Base-by-base conservation (phyloP, 2,797 vertebrate species). In the Acrossocheilus fasciatus region DNA sequence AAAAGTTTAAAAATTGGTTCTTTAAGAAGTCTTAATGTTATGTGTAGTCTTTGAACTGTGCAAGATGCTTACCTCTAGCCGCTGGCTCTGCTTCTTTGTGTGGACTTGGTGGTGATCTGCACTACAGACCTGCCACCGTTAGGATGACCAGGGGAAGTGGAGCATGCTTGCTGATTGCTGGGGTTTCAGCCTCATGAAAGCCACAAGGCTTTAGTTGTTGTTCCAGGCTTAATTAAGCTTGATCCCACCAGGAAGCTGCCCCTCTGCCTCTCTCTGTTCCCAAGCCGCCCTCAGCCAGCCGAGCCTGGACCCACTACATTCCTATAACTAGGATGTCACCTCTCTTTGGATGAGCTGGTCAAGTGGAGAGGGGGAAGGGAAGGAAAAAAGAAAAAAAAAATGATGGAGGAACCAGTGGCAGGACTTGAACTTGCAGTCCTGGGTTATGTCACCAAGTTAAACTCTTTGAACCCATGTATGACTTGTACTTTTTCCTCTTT, bases 201-300 rank as follows among this genome's bases (percentile, higher is more conserved):
- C 80, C 85, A 82, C 45, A 43, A 83, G 89, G 75, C 86, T 88
- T 84, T 80, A 83, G 70, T 82, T 90, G 88, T 90, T 90, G 85
- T 90, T 85, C 75, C 78, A 84, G 80, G 79, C 87, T 90, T 89
- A 88, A 90, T 90, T 87, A 88, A 87, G 83, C 83, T 84, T 90
- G 84, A 90, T 86, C 81, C 69, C 64, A 78, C 88, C 87, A 86
- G 88, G 85, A 90, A 88, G 84, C 77, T 41, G 64, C 72, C 83
- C 75, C 52, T 86, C 43, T 57, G 78, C 64, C 79, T 41, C 54
- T 88, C 34, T 34, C n/a, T 85, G 79, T 87, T 52, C 79, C 59
- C 86, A 78, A 83, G 36, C 88, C 4, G 30, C 72, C 45, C 73
- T 84, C 68, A 47, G 68, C 45, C 41, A 23, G 84, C 47, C 11